Conservation (phyloP, 2,888 invertebrate genomes). For the Pemphredon lugubris region DNA sequence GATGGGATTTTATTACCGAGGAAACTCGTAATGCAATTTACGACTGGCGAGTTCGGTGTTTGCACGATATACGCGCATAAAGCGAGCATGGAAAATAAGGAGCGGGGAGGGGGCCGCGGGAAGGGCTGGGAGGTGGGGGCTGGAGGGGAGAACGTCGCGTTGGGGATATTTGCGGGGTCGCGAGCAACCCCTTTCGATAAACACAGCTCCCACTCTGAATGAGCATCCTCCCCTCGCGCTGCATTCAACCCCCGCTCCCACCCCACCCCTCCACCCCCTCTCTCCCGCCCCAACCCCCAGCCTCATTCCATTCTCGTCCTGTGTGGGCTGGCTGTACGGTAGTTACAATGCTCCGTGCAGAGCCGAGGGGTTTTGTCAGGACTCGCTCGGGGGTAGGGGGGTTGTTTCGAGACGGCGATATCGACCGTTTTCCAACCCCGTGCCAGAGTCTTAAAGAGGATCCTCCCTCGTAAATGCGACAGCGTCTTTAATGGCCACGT, state of each 20-base stretch:
- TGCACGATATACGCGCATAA: slow-evolving; percentile 6
- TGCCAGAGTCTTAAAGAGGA: slow-evolving; percentile 67
- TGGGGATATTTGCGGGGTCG: slow-evolving; percentile 53
- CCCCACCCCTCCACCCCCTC: not conserved
- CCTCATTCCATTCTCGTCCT: slow-evolving; percentile 32
- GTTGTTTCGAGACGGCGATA: slow-evolving; percentile 72
- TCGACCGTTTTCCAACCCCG: slow-evolving; percentile 66
- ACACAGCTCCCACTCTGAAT: slow-evolving; percentile 64
- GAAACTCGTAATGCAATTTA: slow-evolving; percentile 19
- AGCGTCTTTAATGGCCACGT: slow-evolving; percentile 53
- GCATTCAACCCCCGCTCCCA: slow-evolving; percentile 21
- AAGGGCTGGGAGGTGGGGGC: slow-evolving; percentile 4
- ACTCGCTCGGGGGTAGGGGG: slow-evolving; percentile 44
- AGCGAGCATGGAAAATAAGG: slow-evolving; percentile 26
- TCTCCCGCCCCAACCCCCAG: not conserved
- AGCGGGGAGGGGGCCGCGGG: not conserved
- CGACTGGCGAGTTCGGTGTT: slow-evolving; percentile 18
- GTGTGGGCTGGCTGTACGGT: slow-evolving; percentile 56
- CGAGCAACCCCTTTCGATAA: slow-evolving; percentile 65
- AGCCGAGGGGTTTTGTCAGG: slow-evolving; percentile 36
- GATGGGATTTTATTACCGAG: slow-evolving; percentile 8
- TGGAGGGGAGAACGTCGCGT: slow-evolving; percentile 16
- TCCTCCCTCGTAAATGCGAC: slow-evolving; percentile 48
- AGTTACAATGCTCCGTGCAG: slow-evolving; percentile 56
- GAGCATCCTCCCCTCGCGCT: slow-evolving; percentile 53